A percentile compares a stretch with the other conserved stretches of the same genome.
phyloP scores from a whole-genome alignment of 2,888 invertebrate species.

The Parnassius smintheus region DNA sequence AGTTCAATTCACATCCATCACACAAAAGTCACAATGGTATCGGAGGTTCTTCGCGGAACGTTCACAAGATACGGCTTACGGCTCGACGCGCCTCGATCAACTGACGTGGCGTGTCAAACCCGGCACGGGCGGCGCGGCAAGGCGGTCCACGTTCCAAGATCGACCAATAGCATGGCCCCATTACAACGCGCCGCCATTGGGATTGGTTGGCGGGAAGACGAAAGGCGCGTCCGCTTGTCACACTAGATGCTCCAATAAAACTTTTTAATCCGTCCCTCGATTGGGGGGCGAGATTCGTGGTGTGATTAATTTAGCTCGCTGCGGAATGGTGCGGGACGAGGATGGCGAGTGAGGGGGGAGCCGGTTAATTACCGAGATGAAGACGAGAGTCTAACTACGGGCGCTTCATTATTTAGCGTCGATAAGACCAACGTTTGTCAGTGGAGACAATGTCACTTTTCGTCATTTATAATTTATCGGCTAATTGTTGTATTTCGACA shows the following conservation, averaged over 20 bases:
- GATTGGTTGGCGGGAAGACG: slow-evolving; percentile 54
- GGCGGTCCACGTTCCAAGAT: slow-evolving; percentile 51
- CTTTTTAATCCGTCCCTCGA: slow-evolving; percentile 76
- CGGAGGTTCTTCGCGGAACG: slow-evolving; percentile 52
- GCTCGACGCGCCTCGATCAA: slow-evolving; percentile 78
- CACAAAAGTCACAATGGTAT: slow-evolving; percentile 64
- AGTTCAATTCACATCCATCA: slow-evolving; percentile 73
- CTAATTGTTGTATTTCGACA: slow-evolving; percentile 50
- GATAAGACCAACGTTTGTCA: slow-evolving; percentile 76
- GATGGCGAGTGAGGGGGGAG: slow-evolving; percentile 42
- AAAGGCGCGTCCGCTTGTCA: slow-evolving; percentile 65
- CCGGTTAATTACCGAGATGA: slow-evolving; percentile 76
- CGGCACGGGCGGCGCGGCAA: slow-evolving; percentile 59
- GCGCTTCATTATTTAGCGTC: slow-evolving; percentile 74
- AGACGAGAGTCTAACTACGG: slow-evolving; percentile 77
- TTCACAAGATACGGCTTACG: slow-evolving; percentile 72
- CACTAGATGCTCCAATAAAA: slow-evolving; percentile 76
- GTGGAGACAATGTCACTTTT: slow-evolving; percentile 70
- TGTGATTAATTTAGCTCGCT: slow-evolving; percentile 76
- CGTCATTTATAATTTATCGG: slow-evolving; percentile 72
- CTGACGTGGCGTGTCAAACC: slow-evolving; percentile 75
- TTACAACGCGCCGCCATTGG: slow-evolving; percentile 40
- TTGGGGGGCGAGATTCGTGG: slow-evolving; percentile 78
- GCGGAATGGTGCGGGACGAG: slow-evolving; percentile 40
- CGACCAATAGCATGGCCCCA: slow-evolving; percentile 50